Conservation (phyloP, 1,140 invertebrate species). For the Metaphire vulgaris region DNA sequence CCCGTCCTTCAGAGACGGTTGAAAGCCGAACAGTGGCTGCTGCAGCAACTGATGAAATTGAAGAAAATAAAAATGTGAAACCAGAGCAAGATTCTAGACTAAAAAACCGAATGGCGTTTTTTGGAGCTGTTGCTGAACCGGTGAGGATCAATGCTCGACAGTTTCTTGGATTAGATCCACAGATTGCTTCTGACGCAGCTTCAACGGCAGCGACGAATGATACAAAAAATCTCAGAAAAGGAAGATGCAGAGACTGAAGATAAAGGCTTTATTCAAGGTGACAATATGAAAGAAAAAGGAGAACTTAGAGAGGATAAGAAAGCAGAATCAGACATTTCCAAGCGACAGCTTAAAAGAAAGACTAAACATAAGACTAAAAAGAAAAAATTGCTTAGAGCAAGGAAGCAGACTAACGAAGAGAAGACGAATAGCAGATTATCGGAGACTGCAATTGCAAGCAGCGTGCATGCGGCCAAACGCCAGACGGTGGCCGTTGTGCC, state of each 20-base stretch:
- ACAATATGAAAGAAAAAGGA: not conserved
- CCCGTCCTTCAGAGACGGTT: too few relatives aligned
- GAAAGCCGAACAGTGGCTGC: too few relatives aligned
- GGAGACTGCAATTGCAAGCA: not conserved
- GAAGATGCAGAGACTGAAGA: not conserved
- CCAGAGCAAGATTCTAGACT: too few relatives aligned
- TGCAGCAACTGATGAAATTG: too few relatives aligned
- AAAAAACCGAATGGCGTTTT: conserved; percentile 27
- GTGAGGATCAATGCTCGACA: conserved; percentile 26
- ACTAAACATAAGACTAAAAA: not conserved
- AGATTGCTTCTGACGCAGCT: not conserved
- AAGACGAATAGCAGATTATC: not conserved
- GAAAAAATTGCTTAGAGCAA: not conserved
- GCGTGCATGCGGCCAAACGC: not conserved
- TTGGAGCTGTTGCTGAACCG: conserved; percentile 22
- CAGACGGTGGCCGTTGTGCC: not conserved
- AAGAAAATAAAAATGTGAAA: too few relatives aligned
- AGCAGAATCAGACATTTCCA: too few relatives aligned
- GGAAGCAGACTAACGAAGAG: not conserved
- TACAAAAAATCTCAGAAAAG: not conserved
- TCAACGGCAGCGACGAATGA: not conserved
- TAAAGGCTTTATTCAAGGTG: not conserved
- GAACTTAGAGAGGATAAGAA: not conserved
- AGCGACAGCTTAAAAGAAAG: too few relatives aligned
- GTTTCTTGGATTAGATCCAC: conserved; percentile 26